Evolutionary conservation across 2,797 vertebrate genomes (phyloP).

Genomic region (Siniperca obscura): DNA sequence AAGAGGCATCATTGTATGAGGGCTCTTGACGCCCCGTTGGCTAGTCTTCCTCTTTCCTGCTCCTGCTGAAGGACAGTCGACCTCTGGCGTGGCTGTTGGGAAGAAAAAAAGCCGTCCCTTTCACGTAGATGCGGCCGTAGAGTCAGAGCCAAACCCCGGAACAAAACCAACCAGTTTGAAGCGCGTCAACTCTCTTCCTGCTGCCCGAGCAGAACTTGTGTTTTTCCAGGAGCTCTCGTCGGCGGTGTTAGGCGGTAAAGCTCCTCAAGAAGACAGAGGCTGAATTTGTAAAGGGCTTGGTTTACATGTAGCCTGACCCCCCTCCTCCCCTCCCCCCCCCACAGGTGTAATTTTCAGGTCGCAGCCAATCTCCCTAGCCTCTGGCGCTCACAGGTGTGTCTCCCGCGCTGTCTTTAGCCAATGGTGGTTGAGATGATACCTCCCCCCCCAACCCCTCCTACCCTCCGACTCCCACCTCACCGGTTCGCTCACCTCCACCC

Average conservation of each 20-base stretch:
- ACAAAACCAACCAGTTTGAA: constrained; percentile 72
- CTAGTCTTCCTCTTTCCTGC: constrained; percentile 82
- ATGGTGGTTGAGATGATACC: constrained; percentile 68
- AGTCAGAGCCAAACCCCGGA: constrained; percentile 67
- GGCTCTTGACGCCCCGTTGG: constrained; percentile 72
- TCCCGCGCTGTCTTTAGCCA: constrained; percentile 72
- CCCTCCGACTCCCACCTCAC: constrained; percentile 64
- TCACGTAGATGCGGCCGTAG: constrained; percentile 71
- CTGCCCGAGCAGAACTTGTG: constrained; percentile 57
- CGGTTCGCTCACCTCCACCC: constrained; percentile 72
- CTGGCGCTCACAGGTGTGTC: constrained; percentile 86
- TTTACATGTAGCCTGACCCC: constrained; percentile 86
- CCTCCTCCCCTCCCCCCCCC: constrained; percentile 75
- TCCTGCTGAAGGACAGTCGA: constrained; percentile 79
- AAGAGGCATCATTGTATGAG: constrained; percentile 81
- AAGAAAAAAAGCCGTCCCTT: constrained; percentile 70
- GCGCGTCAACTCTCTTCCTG: constrained; percentile 62
- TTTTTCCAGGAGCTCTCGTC: constrained; percentile 74
- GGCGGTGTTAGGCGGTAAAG: constrained; percentile 84
- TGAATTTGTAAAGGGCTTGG: constrained; percentile 91
- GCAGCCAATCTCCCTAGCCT: constrained; percentile 87
- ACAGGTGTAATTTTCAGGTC: constrained; percentile 88
- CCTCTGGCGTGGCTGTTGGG: constrained; percentile 72
- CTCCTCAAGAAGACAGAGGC: constrained; percentile 92
- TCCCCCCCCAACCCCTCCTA: constrained; percentile 27